Evolutionary conservation across 2,797 vertebrate species (phyloP).

Genomic region (Pseudotriccus pelzelni): DNA sequence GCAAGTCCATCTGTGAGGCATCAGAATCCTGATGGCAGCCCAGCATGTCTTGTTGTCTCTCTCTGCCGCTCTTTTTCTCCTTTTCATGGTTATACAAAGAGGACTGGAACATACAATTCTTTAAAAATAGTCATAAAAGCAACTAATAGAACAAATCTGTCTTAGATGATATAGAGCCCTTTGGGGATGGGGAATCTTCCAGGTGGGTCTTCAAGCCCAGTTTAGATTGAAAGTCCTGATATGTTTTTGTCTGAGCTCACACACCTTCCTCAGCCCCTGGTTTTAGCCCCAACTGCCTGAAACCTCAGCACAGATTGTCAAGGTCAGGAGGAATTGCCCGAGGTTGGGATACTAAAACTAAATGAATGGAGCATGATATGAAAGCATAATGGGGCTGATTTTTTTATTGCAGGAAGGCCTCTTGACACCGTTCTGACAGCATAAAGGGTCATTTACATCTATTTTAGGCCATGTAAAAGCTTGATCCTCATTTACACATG

Average conservation of each 20-base stretch:
- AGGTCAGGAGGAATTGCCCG: neutral
- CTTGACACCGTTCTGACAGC: conserved; percentile 16
- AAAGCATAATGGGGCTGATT: conserved; percentile 5
- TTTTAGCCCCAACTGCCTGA: neutral
- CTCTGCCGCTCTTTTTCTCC: neutral
- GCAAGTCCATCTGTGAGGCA: neutral
- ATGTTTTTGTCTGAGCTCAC: neutral
- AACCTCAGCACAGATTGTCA: neutral
- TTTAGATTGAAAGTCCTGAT: neutral
- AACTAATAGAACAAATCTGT: neutral
- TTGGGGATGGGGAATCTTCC: neutral
- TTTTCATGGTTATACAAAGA: neutral
- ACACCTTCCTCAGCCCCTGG: neutral
- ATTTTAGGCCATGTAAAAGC: conserved; percentile 22
- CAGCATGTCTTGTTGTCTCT: neutral
- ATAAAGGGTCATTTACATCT: conserved; percentile 53
- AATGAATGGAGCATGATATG: neutral
- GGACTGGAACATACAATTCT: neutral
- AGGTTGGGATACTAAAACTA: neutral
- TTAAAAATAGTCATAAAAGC: neutral
- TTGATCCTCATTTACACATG: conserved; percentile 38
- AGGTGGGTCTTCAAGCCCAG: neutral
- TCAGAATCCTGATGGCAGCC: neutral
- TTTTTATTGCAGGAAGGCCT: conserved; percentile 22
- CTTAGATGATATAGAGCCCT: neutral